phyloP scores from a whole-genome alignment of 2,113 vertebrate genomes.

The Steatornis caripensis region DNA sequence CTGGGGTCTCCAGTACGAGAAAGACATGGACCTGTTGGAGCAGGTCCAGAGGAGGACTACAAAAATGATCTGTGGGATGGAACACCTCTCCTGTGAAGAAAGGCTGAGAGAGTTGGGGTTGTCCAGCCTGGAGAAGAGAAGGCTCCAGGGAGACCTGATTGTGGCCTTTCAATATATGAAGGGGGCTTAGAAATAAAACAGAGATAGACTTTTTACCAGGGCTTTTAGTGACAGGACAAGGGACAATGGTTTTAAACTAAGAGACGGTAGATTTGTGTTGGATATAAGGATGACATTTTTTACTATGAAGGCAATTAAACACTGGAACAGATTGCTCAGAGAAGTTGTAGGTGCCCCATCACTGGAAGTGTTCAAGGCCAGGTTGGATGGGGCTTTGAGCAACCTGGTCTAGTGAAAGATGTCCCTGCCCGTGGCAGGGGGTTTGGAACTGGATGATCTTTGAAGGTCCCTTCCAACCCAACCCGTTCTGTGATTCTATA shows the following conservation, averaged over 20 bases:
- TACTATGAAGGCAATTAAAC: too few species aligned
- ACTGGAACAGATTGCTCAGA: not conserved
- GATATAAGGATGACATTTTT: not conserved
- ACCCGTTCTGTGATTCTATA: not conserved
- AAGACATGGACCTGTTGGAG: not conserved
- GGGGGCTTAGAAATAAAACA: not conserved
- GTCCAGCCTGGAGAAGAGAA: not conserved
- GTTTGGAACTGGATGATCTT: not conserved
- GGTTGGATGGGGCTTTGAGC: not conserved
- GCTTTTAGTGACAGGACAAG: not conserved
- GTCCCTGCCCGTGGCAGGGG: not conserved
- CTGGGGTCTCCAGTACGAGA: too few species aligned
- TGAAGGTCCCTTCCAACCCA: not conserved
- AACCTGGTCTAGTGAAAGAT: not conserved
- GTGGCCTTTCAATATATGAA: not conserved
- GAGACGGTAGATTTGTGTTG: not conserved
- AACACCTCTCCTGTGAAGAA: not conserved
- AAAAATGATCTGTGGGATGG: not conserved
- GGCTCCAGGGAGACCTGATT: accelerated
- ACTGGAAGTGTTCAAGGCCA: not conserved
- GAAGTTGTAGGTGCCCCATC: not conserved
- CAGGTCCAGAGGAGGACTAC: not conserved
- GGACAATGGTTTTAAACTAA: not conserved
- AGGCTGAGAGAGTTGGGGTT: not conserved
- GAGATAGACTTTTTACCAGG: not conserved